These are phyloP conservation scores for Echinops telfairi DNA, from an alignment of 2,113 vertebrate genomes.

Conservation along the genomic window DNA sequence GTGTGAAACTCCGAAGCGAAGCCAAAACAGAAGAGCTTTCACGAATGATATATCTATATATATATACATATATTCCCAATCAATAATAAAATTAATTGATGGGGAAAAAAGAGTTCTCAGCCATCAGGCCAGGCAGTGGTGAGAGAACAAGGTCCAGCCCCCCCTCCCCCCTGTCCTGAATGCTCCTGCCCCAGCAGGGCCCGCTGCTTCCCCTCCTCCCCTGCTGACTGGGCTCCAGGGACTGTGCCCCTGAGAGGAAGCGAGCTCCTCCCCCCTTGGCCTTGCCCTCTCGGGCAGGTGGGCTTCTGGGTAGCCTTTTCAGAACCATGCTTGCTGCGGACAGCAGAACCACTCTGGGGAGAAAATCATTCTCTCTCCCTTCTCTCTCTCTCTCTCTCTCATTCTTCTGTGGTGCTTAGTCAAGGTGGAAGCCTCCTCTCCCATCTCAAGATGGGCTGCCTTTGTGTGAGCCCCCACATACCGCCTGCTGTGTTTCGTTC, in stretches of 20 bases:
- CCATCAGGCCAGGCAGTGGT: background rate
- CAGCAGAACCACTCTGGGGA: background rate
- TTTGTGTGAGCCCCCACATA: background rate
- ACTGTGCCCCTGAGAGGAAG: background rate
- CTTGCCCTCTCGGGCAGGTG: rapidly evolving
- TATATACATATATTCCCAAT: background rate
- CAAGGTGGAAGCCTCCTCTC: background rate
- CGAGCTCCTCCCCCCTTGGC: background rate
- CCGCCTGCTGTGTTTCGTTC: background rate
- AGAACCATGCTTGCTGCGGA: rapidly evolving
- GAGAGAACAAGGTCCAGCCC: background rate
- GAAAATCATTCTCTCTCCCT: no score
- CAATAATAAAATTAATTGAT: background rate
- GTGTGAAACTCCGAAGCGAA: no score
- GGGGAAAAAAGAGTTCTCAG: background rate
- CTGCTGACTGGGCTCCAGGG: no score
- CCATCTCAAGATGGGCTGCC: background rate
- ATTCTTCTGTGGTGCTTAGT: background rate
- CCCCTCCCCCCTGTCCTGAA: background rate
- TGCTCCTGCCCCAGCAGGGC: rapidly evolving
- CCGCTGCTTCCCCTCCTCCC: background rate
- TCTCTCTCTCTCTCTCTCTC: background rate
- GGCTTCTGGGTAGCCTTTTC: background rate
- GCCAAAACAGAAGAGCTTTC: no score
- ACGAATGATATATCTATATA: no score